phyloP scores from a whole-genome alignment of 1,140 invertebrate species.

The Rhopalosiphum maidis region DNA sequence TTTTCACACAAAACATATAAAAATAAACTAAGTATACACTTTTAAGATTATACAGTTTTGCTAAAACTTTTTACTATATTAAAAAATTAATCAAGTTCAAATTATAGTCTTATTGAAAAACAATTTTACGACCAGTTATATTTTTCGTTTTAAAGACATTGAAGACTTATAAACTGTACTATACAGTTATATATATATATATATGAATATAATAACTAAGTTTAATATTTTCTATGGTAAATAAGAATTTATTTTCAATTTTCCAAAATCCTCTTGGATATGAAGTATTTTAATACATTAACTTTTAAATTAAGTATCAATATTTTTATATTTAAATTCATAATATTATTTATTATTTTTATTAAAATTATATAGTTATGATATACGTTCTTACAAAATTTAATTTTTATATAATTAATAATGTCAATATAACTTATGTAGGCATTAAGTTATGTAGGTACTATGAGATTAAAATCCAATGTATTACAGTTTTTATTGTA shows the following conservation, averaged over 20 bases:
- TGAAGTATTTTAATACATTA: not conserved
- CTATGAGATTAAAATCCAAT: not conserved
- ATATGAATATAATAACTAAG: not conserved
- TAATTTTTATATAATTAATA: not conserved
- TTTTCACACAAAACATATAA: not conserved
- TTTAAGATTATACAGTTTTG: not conserved
- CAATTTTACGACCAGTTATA: too few species aligned
- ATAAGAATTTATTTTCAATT: conserved; percentile 1
- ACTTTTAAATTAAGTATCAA: conserved; percentile 37
- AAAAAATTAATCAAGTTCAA: not conserved
- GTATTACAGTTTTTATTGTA: not conserved
- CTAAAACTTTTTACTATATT: not conserved
- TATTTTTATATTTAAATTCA: not conserved
- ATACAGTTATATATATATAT: not conserved
- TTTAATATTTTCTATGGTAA: not conserved
- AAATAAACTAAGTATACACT: not conserved
- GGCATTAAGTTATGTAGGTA: not conserved
- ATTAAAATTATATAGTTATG: not conserved
- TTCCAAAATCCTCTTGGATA: not conserved
- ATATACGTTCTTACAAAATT: not conserved
- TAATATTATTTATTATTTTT: not conserved
- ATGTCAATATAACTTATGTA: not conserved
- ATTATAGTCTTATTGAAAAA: not conserved
- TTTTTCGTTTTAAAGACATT: not conserved
- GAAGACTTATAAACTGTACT: not conserved